phyloP scores from a whole-genome alignment of 2,797 vertebrate genomes.

The Lepus oiostolus region DNA sequence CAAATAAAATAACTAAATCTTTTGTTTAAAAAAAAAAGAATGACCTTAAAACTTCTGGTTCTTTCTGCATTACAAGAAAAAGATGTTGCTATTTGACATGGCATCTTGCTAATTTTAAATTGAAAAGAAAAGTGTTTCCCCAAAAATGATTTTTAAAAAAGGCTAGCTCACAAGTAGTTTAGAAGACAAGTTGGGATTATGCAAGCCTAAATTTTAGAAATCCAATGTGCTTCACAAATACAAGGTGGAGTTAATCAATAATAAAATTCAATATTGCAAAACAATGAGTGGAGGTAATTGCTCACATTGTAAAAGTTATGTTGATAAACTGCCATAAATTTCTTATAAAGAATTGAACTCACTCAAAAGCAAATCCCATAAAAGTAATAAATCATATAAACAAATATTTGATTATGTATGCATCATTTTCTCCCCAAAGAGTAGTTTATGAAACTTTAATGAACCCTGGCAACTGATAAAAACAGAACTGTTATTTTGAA shows the following conservation, averaged over 20 bases:
- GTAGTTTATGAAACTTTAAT: background rate
- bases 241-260: slow-evolving; percentile 8
- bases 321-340: slow-evolving; percentile 11
- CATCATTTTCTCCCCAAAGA: background rate
- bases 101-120: background rate
- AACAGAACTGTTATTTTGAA: slow-evolving; percentile 14
- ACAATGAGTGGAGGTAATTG: background rate
- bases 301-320: background rate
- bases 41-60: background rate
- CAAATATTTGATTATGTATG: background rate
- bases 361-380: slow-evolving; percentile 36
- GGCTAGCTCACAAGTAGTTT: background rate
- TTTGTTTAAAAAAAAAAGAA: too few species aligned
- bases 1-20: too few species aligned
- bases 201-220: slow-evolving; percentile 10
- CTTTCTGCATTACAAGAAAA: background rate
- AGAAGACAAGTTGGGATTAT: background rate
- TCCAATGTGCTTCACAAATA: background rate
- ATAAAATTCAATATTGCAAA: slow-evolving; percentile 49
- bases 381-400: slow-evolving; percentile 18
- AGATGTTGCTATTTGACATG: background rate
- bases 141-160: slow-evolving; percentile 15
- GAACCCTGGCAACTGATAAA: background rate
- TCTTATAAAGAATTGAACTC: slow-evolving; percentile 48
- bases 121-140: background rate